Conservation (phyloP, 2,888 invertebrate genomes). For the Meiosimyza platycephala region DNA sequence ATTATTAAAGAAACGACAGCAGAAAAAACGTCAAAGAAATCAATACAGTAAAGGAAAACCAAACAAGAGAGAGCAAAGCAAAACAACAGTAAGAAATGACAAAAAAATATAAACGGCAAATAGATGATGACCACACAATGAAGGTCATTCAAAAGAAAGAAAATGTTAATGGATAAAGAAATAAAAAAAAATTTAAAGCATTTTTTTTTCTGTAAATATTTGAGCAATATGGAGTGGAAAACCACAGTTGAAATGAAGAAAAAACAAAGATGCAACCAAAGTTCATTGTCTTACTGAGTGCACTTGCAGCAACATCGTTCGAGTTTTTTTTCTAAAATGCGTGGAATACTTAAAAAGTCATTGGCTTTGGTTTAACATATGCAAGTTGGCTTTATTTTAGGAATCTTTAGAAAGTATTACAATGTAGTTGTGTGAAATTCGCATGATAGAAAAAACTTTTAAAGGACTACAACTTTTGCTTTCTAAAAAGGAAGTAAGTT, state of each 20-base stretch:
- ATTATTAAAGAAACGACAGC: conserved; percentile 10
- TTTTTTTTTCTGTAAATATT: neutral
- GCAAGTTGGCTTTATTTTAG: too few species aligned
- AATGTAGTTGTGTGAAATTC: too few species aligned
- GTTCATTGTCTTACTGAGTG: too few species aligned
- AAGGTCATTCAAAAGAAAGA: conserved; percentile 51
- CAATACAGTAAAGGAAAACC: conserved; percentile 10
- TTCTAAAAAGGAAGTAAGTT: too few species aligned
- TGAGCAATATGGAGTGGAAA: neutral
- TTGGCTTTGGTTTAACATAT: too few species aligned
- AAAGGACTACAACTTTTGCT: too few species aligned
- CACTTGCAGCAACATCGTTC: too few species aligned
- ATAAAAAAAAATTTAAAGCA: too few species aligned
- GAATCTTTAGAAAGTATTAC: too few species aligned
- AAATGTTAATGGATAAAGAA: conserved; percentile 5
- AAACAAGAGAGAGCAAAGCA: conserved; percentile 15
- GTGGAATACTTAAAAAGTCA: too few species aligned
- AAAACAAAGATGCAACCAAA: neutral
- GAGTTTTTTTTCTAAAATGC: too few species aligned
- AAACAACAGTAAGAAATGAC: conserved; percentile 33
- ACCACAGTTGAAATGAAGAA: neutral
- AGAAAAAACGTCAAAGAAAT: conserved; percentile 15
- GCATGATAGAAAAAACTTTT: too few species aligned
- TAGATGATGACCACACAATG: conserved; percentile 51
- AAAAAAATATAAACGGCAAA: conserved; percentile 36